Conservation (phyloP, 2,888 invertebrate species). For the Horisme vitalbata region DNA sequence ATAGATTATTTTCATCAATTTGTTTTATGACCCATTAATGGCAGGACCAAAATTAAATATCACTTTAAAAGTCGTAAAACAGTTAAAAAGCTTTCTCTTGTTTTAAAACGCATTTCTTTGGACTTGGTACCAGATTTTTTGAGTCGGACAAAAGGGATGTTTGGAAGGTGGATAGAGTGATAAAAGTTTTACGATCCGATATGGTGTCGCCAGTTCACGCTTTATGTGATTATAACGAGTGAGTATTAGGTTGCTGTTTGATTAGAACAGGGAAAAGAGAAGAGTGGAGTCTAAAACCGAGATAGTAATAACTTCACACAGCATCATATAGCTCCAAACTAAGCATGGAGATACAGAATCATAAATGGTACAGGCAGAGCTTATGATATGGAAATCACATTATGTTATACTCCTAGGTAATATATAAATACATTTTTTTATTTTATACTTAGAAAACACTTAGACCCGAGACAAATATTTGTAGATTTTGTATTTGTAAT, state of each 20-base stretch:
- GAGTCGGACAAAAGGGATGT: conserved; percentile 33
- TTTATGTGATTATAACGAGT: conserved; percentile 57
- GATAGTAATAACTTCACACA: no score
- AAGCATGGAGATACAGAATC: no score
- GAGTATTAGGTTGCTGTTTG: conserved; percentile 29
- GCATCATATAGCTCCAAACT: no score
- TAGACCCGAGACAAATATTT: no score
- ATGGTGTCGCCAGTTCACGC: conserved; percentile 48
- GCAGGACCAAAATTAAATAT: conserved; percentile 13
- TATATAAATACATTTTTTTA: no score
- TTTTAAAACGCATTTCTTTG: conserved; percentile 23
- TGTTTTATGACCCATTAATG: conserved; percentile 18
- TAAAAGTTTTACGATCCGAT: conserved; percentile 77
- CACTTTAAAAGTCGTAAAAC: conserved; percentile 28
- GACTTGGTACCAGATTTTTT: conserved; percentile 25
- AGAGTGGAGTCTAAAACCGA: neutral
- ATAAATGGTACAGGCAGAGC: no score
- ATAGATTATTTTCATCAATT: conserved; percentile 15
- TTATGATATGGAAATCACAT: no score
- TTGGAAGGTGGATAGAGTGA: conserved; percentile 67
- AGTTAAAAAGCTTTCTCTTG: conserved; percentile 30
- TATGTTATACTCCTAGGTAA: no score
- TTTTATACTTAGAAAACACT: no score
- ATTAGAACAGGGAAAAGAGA: conserved; percentile 25
- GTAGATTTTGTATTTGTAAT: no score